Evolutionary conservation across 1,140 invertebrate genomes (phyloP).

Genomic region (Drosophila busckii): DNA sequence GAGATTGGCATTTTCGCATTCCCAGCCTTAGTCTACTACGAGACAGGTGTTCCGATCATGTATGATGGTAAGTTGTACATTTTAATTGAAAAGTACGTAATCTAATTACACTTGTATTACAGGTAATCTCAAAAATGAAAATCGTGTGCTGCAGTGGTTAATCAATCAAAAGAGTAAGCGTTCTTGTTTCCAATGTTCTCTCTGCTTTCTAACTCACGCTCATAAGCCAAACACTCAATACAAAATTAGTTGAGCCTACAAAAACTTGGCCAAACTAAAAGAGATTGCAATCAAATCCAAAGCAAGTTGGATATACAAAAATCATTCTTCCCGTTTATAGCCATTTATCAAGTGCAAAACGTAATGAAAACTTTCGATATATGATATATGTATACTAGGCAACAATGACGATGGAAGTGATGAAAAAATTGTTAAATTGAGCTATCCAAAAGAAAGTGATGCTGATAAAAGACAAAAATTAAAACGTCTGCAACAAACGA

Average conservation of each 20-base stretch:
- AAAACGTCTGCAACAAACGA: conserved; percentile 56
- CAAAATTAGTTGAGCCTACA: conserved; percentile 47
- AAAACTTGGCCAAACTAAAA: conserved; percentile 28
- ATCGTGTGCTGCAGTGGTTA: conserved; percentile 96
- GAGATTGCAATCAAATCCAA: conserved; percentile 26
- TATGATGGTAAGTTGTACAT: conserved; percentile 89
- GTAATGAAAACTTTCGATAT: conserved; percentile 77
- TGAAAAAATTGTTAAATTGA: conserved; percentile 78
- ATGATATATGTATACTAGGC: conserved; percentile 48
- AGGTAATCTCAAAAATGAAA: conserved; percentile 97
- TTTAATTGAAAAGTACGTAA: not conserved
- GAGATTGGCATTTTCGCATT: conserved; percentile 95
- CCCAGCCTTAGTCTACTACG: conserved; percentile 93
- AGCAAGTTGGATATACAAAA: conserved; percentile 41
- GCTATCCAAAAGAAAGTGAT: conserved; percentile 78
- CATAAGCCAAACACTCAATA: conserved; percentile 61
- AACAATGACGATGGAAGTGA: conserved; percentile 80
- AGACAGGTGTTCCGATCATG: conserved; percentile 95
- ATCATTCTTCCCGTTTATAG: conserved; percentile 57
- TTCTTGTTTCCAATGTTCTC: conserved; percentile 65
- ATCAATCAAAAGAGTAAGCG: conserved; percentile 96
- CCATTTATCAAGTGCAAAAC: conserved; percentile 40
- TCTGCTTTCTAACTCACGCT: conserved; percentile 68
- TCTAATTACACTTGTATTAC: conserved; percentile 78
- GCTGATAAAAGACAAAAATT: conserved; percentile 56